Conservation (phyloP, 2,888 invertebrate genomes). For the Mythimna impura region DNA sequence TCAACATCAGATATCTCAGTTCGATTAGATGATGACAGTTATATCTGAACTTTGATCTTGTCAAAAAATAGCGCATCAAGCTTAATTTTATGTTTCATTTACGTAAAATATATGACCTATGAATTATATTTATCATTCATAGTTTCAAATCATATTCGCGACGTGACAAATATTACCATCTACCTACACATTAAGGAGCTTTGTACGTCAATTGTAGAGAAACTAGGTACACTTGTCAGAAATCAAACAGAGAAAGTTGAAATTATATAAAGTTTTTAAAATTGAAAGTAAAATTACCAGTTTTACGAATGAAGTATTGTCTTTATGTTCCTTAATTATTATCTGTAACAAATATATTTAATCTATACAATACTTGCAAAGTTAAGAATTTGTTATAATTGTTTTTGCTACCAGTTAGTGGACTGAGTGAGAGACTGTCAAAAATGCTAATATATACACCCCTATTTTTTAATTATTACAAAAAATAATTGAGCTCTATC, state of each 20-base stretch:
- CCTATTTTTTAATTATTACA: too few species aligned
- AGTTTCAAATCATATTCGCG: not conserved
- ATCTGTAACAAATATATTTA: constrained; percentile 6
- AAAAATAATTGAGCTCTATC: too few species aligned
- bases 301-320: constrained; percentile 20
- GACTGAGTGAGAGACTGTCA: too few species aligned
- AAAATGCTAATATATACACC: too few species aligned
- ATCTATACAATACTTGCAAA: too few species aligned
- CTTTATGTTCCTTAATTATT: not conserved
- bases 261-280: constrained; percentile 18
- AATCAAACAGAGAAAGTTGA: constrained; percentile 39
- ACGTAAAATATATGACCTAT: not conserved
- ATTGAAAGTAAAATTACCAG: constrained; percentile 32
- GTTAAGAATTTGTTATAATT: too few species aligned
- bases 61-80: constrained; percentile 1
- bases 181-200: not conserved
- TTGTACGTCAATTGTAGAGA: not conserved
- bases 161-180: not conserved
- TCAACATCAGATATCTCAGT: constrained; percentile 3
- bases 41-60: not conserved
- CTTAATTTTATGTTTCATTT: not conserved
- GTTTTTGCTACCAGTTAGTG: too few species aligned
- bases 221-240: constrained; percentile 5
- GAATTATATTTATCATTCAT: not conserved
- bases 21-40: not conserved